phyloP scores from a whole-genome alignment of 2,113 vertebrate species.

The Callionymus lyra region DNA sequence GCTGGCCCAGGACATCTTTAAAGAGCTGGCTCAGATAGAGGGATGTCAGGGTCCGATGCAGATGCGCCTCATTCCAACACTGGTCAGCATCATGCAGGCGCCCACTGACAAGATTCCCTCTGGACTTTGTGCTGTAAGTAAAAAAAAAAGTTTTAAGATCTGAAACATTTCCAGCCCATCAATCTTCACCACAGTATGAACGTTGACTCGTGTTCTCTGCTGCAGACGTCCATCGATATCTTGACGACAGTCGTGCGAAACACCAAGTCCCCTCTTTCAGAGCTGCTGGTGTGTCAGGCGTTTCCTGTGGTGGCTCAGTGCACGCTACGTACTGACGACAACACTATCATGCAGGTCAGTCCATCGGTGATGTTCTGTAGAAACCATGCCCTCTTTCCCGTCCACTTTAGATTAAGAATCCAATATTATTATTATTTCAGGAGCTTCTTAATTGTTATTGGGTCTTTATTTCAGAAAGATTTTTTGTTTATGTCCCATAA shows the following conservation, averaged over 20 bases:
- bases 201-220: neutral
- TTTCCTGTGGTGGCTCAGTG: conserved; percentile 96
- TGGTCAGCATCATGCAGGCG: conserved; percentile 98
- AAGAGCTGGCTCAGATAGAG: conserved; percentile 93
- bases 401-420: too few relatives aligned
- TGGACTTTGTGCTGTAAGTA: conserved; percentile 89
- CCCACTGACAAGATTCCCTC: conserved; percentile 93
- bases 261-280: conserved; percentile 87
- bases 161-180: neutral
- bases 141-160: too few relatives aligned
- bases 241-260: conserved; percentile 93
- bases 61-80: conserved; percentile 92
- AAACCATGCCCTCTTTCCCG: neutral
- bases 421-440: too few relatives aligned
- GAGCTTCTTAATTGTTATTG: too few relatives aligned
- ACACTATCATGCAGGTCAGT: conserved; percentile 91
- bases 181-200: neutral
- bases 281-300: conserved; percentile 89
- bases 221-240: conserved; percentile 92
- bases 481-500: too few relatives aligned
- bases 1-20: conserved; percentile 96
- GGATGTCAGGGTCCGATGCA: conserved; percentile 96
- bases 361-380: neutral
- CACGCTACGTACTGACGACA: conserved; percentile 90
- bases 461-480: too few relatives aligned